Percentiles rank a stretch among this genome's conserved stretches.
These are phyloP conservation scores for Paracyclopina nana DNA, from an alignment of 1,140 invertebrate genomes.

Conservation along the genomic window DNA sequence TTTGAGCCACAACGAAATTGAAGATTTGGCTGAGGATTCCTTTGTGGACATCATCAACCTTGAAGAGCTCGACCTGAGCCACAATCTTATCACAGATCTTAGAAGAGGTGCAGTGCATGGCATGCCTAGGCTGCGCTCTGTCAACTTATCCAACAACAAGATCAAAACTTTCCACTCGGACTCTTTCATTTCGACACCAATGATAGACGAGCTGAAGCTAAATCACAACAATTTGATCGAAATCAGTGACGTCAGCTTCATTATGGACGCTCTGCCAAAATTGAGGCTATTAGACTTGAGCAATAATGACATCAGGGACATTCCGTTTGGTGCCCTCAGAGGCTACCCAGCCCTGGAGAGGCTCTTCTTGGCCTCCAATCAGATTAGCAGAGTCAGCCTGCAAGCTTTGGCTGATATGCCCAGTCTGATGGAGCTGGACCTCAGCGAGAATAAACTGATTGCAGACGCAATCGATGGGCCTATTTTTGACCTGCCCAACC, in stretches of 20 bases:
- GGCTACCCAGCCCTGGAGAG: conserved; percentile 55
- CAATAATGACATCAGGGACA: conserved; percentile 43
- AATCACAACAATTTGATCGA: conserved; percentile 51
- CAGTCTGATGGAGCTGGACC: conserved; percentile 48
- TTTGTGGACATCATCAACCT: conserved; percentile 56
- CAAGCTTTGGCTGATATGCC: conserved; percentile 59
- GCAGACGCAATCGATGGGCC: neutral
- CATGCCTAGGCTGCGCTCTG: conserved; percentile 43
- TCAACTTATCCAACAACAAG: conserved; percentile 55
- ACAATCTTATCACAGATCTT: conserved; percentile 50
- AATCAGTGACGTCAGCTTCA: conserved; percentile 28
- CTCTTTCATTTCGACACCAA: conserved; percentile 42
- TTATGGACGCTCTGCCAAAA: conserved; percentile 50
- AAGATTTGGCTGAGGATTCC: conserved; percentile 44
- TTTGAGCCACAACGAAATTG: conserved; percentile 46
- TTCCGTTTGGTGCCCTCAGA: conserved; percentile 46
- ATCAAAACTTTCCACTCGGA: conserved; percentile 55
- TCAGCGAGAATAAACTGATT: conserved; percentile 43
- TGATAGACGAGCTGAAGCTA: conserved; percentile 50
- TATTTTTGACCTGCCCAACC: conserved; percentile 16
- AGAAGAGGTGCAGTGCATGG: conserved; percentile 53
- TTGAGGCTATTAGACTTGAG: conserved; percentile 53
- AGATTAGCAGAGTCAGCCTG: conserved; percentile 43
- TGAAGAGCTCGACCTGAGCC: conserved; percentile 42
- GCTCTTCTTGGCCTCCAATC: conserved; percentile 56